Base-by-base conservation (phyloP, 2,113 vertebrate species). In the Hassar affinis region DNA sequence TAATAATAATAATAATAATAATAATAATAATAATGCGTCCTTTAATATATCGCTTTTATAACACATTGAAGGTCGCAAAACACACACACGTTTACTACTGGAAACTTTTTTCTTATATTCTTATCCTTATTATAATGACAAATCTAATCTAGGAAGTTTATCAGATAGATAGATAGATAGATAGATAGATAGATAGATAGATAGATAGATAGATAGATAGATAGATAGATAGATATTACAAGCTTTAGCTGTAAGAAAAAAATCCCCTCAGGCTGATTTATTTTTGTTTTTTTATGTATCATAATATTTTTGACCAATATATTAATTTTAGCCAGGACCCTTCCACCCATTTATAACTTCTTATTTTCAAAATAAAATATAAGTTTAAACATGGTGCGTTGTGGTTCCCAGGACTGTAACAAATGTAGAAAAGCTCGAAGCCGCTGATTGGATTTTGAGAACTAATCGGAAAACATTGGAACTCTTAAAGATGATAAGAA, bases 1-100 rank as follows among this genome's bases (percentile, higher is more conserved):
- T 66, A 66, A 66, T 35, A 66, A 66, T 69, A 69, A 69, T 42
- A 69, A 66, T 35, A 35, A 66, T 66, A 66, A 66, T 66, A 66
- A 66, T 66, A 66, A 66, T 66, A 66, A 66, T 64, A 64, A 64
- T 33, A 30, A 64, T 35, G 0, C 2, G 2, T 38, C 33, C 5
- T 33, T 17, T 33, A 64, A 64, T 15, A 10, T 38, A 69, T 45
- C 38, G 38, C 10, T 4, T 69, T 69, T 25, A 8, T 25, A 22
- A 68, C 64, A 42, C 17, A 68, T 64, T 64, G 33, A 3, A 17
- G 15, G 6, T 64, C 30, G 62, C 6, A 3, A 64, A 7, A 64
- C 30, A 35, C 12, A 57, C 54, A 56, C 20, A 61, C 59, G 27
- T 11, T n/a, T 8, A 59, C 17, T 42, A 42, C 2, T 42, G 2